phyloP scores from a whole-genome alignment of 2,888 invertebrate species.

The Scaptodrosophila latifasciaeformis region DNA sequence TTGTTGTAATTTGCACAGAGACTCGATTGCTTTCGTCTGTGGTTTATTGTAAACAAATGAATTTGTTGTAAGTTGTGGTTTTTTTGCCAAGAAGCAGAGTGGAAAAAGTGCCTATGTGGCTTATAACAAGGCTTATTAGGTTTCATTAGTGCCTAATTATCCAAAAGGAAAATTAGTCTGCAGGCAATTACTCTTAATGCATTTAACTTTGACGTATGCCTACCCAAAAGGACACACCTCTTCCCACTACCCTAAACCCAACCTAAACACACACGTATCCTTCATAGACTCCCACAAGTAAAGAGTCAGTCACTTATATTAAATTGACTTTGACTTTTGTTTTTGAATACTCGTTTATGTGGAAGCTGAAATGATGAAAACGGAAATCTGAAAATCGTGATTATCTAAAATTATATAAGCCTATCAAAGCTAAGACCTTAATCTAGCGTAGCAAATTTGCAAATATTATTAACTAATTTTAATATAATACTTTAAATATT shows the following conservation, averaged over 20 bases:
- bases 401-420: too few species aligned
- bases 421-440: too few species aligned
- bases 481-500: too few species aligned
- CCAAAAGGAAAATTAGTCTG: constrained; percentile 55
- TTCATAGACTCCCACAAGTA: neutral
- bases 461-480: too few species aligned
- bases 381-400: too few species aligned
- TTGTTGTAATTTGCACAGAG: constrained; percentile 48
- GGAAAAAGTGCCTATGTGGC: constrained; percentile 24
- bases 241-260: neutral
- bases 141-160: constrained; percentile 60
- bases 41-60: too few species aligned
- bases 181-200: constrained; percentile 63
- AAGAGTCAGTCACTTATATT: neutral
- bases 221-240: neutral
- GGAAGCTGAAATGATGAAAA: too few species aligned
- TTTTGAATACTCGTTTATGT: too few species aligned
- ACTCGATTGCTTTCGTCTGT: constrained; percentile 5
- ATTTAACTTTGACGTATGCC: constrained; percentile 30
- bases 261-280: neutral
- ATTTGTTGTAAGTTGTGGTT: constrained; percentile 6
- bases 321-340: neutral
- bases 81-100: neutral
- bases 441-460: too few species aligned
- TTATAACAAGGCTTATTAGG: constrained; percentile 35